Percentiles rank a stretch among this genome's conserved stretches.
Evolutionary conservation across 2,888 invertebrate species (phyloP).

Genomic region (Cephus pulcher): DNA sequence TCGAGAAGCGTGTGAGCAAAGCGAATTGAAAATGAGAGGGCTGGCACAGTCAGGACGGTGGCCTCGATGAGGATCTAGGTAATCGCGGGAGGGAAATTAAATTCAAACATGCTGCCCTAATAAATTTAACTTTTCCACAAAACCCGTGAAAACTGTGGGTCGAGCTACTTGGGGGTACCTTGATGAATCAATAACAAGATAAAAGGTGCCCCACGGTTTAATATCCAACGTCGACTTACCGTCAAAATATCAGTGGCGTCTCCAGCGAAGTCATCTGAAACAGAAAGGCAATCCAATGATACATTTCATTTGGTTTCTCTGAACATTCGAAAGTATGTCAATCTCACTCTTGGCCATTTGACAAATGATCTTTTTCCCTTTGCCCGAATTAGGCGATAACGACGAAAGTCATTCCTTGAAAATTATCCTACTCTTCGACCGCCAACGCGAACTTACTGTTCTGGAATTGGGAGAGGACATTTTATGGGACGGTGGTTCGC

Average conservation of each 20-base stretch:
- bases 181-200: neutral
- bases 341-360: no score
- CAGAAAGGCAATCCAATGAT: neutral
- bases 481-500: no score
- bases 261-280: constrained; percentile 1
- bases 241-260: neutral
- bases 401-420: no score
- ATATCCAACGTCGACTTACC: neutral
- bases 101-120: neutral
- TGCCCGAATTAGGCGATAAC: no score
- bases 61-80: neutral
- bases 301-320: neutral
- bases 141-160: neutral
- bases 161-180: neutral
- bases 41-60: neutral
- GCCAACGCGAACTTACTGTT: no score
- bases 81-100: neutral
- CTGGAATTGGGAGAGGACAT: no score
- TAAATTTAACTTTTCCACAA: neutral
- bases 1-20: neutral
- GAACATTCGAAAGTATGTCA: no score
- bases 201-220: neutral
- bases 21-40: constrained; percentile 8
- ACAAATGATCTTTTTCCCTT: no score
- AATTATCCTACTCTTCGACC: no score